phyloP scores from a whole-genome alignment of 2,113 vertebrate species.

The Gobio gobio region DNA sequence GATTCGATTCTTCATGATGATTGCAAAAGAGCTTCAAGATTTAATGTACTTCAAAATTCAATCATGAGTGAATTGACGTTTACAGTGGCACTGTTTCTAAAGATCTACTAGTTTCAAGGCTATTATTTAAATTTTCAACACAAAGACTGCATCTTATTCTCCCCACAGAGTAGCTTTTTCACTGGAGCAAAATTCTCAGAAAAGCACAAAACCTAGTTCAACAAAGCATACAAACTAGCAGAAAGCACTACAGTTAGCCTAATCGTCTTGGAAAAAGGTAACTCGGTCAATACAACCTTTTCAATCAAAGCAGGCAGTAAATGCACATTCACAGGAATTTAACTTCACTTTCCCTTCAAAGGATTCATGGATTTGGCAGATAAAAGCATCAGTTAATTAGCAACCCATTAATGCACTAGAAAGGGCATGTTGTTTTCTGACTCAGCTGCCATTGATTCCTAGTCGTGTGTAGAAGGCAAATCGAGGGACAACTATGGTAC shows the following conservation, averaged over 20 bases:
- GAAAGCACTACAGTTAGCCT: slow-evolving; percentile 40
- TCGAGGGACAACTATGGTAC: background rate
- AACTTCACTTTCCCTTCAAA: background rate
- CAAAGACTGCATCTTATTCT: background rate
- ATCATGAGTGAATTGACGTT: background rate
- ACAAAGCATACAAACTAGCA: slow-evolving; percentile 48
- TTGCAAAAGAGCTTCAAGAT: background rate
- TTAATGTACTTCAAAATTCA: background rate
- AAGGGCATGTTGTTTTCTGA: slow-evolving; percentile 59
- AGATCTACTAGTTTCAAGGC: background rate
- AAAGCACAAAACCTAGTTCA: slow-evolving; percentile 14
- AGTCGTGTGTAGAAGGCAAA: slow-evolving; percentile 17
- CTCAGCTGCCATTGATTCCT: slow-evolving; percentile 55
- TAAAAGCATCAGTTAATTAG: slow-evolving; percentile 57
- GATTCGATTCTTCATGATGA: background rate
- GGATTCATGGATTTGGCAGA: slow-evolving; percentile 47
- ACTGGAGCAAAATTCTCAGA: background rate
- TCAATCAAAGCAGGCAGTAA: slow-evolving; percentile 26
- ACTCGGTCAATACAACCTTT: slow-evolving; percentile 25
- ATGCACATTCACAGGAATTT: slow-evolving; percentile 26
- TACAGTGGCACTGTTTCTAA: background rate
- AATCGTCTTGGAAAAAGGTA: slow-evolving; percentile 56
- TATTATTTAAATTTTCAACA: background rate
- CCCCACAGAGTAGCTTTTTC: background rate
- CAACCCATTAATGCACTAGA: slow-evolving; percentile 49